phyloP scores from a whole-genome alignment of 2,888 invertebrate species.

The Dicroscelio sp. region DNA sequence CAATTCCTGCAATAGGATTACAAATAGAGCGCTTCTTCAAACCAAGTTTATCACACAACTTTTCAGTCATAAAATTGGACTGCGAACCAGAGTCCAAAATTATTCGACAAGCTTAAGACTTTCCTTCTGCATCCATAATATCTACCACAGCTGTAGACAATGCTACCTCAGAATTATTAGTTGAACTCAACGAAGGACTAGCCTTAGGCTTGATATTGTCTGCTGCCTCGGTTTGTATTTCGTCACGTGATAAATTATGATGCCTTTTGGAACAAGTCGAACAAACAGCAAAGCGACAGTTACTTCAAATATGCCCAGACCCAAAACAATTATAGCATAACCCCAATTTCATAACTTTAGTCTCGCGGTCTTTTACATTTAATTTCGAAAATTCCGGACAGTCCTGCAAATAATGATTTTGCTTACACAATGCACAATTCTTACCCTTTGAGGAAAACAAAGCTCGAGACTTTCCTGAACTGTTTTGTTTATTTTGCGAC shows the following conservation, averaged over 20 bases:
- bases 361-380: no score
- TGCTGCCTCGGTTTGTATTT: not conserved
- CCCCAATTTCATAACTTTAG: no score
- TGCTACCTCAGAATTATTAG: not conserved
- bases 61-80: slow-evolving; percentile 40
- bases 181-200: not conserved
- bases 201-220: not conserved
- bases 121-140: slow-evolving; percentile 24
- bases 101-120: slow-evolving; percentile 22
- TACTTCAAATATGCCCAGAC: not conserved
- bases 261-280: slow-evolving; percentile 19
- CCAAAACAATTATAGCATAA: slow-evolving; percentile 32
- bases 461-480: no score
- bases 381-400: slow-evolving; percentile 47
- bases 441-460: not conserved
- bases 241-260: slow-evolving; percentile 15
- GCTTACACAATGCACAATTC: slow-evolving; percentile 14
- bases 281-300: slow-evolving; percentile 1
- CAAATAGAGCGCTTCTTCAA: not conserved
- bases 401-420: slow-evolving; percentile 20
- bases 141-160: slow-evolving; percentile 53
- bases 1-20: slow-evolving; percentile 24
- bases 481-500: not conserved
- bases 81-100: slow-evolving; percentile 51
- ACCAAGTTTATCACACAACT: slow-evolving; percentile 4